Evolutionary conservation across 1,140 invertebrate species (phyloP).

Genomic region (Thereuonema tuberculata): DNA sequence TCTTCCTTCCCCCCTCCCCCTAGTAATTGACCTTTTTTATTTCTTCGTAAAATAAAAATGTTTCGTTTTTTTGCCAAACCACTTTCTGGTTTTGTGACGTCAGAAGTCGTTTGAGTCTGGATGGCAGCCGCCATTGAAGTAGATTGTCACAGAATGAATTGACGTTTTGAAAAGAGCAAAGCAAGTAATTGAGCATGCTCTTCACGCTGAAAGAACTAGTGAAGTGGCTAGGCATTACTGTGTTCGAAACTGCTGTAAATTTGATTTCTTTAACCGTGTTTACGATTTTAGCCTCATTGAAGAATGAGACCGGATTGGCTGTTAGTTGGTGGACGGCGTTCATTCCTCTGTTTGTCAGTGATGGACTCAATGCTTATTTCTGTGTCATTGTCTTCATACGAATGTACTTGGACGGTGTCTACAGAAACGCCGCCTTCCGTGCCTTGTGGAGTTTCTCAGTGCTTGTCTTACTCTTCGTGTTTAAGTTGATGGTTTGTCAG

Average conservation of each 20-base stretch:
- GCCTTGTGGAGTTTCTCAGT: conserved; percentile 74
- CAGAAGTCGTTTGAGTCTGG: no score
- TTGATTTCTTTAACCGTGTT: conserved; percentile 68
- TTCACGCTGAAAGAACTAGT: conserved; percentile 76
- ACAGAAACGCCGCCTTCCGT: conserved; percentile 59
- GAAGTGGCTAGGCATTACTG: conserved; percentile 81
- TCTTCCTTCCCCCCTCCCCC: no score
- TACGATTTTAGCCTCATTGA: conserved; percentile 59
- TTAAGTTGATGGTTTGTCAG: conserved; percentile 81
- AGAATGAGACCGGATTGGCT: conserved; percentile 27
- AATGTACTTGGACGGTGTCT: conserved; percentile 65
- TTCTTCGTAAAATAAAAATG: no score
- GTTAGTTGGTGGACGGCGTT: conserved; percentile 62
- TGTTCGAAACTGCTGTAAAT: conserved; percentile 87
- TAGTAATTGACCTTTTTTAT: no score
- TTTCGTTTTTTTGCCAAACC: no score
- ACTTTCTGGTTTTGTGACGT: no score
- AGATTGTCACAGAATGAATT: no score
- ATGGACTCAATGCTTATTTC: conserved; percentile 86
- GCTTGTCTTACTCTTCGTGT: conserved; percentile 70
- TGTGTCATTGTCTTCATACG: conserved; percentile 85
- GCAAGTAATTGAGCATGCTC: no score
- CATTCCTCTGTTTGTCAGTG: conserved; percentile 74
- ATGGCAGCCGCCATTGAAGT: no score
- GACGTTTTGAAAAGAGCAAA: no score